Base-by-base conservation (phyloP, 2,888 invertebrate species). In the Melanotus villosus region DNA sequence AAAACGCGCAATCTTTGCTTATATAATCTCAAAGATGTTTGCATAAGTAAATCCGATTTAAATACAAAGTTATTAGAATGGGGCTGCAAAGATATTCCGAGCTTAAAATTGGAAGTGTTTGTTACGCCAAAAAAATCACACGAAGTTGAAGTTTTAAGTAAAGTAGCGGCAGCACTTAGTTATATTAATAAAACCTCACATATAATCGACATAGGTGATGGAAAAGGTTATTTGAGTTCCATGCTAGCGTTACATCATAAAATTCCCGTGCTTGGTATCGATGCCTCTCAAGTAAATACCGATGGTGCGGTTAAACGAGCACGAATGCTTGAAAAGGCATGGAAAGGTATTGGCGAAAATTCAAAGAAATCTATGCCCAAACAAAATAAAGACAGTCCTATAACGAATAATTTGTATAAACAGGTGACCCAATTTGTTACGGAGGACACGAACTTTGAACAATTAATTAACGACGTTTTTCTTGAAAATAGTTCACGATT, bases 141-240 rank as follows among this genome's bases (percentile, higher is more conserved):
- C 81, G 96, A 96, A 87, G 91, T 92, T 0, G 89, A 91, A 81
- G 85, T 88, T 10, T 88, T 92, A 84, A 90, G 92, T 0, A 84
- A 85, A 0, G 82, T 92, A 0, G 87, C 90, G 0, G 87, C 89
- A 1, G 86, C 88, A 1, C 80, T 93, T 6, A 81, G 83, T 16
- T 74, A 79, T 12, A 72, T 80, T 32, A 77, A 80, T 14, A 65
- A 82, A 79, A 81, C 84, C 1, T 76, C 82, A 3, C 87, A 89
- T 82, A 85, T 93, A 38, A 87, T 97, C 12, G 97, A 97, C 81
- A 90, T 95, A 41, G 97, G 97, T 0, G 96, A 96, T 79, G 97
- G 97, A 0, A 93, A 94, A 80, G 97, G 96, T 0, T 94, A 96
- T 82, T 85, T 97, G 34, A 92, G 94, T 41, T 91, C 92, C 0